A percentile compares a stretch with the other conserved stretches of the same genome.
Conservation (phyloP, 2,888 invertebrate genomes). For the Listrodromus nycthemerus region DNA sequence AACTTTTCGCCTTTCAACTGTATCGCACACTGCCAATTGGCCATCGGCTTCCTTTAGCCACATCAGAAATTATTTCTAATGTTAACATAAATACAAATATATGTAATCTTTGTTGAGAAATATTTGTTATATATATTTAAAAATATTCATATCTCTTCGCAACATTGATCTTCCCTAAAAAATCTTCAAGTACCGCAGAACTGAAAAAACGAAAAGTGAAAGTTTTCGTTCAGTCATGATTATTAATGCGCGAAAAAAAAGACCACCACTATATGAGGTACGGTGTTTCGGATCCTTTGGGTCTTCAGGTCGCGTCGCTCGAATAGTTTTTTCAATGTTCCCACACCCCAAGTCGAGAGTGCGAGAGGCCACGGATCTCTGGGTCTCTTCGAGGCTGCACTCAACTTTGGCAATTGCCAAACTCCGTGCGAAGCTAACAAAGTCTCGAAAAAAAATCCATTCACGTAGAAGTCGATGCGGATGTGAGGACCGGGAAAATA, state of each 20-base stretch:
- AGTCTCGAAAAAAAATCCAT: neutral
- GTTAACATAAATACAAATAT: no score
- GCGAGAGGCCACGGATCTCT: neutral
- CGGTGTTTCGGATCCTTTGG: neutral
- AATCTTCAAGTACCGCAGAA: no score
- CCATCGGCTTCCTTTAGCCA: no score
- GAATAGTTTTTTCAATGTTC: slow-evolving; percentile 35
- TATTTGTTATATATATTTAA: no score
- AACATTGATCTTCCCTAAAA: no score
- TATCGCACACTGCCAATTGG: no score
- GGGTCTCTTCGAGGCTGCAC: slow-evolving; percentile 1
- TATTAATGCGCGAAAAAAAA: slow-evolving; percentile 37
- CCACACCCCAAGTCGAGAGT: slow-evolving; percentile 18
- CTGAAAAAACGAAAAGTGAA: no score
- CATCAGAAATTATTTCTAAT: no score
- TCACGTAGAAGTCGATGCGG: neutral
- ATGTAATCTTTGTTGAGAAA: no score
- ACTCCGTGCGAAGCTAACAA: neutral
- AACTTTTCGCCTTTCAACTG: no score
- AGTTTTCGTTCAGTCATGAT: slow-evolving; percentile 42
- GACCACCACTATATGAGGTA: neutral
- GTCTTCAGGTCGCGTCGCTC: slow-evolving; percentile 9
- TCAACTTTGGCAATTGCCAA: slow-evolving; percentile 29
- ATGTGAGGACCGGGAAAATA: neutral
- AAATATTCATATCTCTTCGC: no score